Evolutionary conservation across 2,888 invertebrate genomes (phyloP), one percentile per base, ranked within the genome.

Genomic region (Nemurella pictetii): DNA sequence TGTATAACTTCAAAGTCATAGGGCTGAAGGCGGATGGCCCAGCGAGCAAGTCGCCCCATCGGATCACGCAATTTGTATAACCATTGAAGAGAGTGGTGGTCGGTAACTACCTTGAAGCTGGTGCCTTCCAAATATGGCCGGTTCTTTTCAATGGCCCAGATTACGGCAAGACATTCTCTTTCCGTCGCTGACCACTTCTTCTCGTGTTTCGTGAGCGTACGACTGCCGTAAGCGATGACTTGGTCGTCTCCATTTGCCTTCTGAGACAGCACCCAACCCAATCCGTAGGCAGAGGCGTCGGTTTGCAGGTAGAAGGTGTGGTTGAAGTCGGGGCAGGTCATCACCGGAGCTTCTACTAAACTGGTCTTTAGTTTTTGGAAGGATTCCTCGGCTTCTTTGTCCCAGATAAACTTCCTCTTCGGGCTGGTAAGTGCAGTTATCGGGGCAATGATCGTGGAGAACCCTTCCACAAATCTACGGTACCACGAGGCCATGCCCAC

Each of bases 401-500:
- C 26, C 86, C 86, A 86, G 29, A n/a, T 20, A 26, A 74, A 74
- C 5, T 74, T 74, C 26, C 15, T 74, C 25, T 74, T 26, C 26
- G n/a, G n/a, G 5, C 74, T 74, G 5, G 87, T 29, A 5, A 83
- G 26, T 5, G 5, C 9, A 5, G 83, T 83, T 9, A 83, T 20
- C 28, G 83, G 83, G 9, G n/a, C 28, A n/a, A 83, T 55, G 5
- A 83, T 25, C 0, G 55, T 5, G 72, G 83, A 35, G 20, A 83
- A 83, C 7, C 27, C 36, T 15, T 85, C 85, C 15, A 88, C 85
- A 81, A 88, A 89, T 20, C 87, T 84, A 77, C 88, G 77, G 80
- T 88, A 88, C 87, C 88, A 89, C 1, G 86, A 87, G 84, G 87
- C 86, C 81, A 88, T 85, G 0, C 88, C 89, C 0, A 88, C 73